Conservation (phyloP, 2,113 vertebrate genomes). For the Macrotis lagotis region DNA sequence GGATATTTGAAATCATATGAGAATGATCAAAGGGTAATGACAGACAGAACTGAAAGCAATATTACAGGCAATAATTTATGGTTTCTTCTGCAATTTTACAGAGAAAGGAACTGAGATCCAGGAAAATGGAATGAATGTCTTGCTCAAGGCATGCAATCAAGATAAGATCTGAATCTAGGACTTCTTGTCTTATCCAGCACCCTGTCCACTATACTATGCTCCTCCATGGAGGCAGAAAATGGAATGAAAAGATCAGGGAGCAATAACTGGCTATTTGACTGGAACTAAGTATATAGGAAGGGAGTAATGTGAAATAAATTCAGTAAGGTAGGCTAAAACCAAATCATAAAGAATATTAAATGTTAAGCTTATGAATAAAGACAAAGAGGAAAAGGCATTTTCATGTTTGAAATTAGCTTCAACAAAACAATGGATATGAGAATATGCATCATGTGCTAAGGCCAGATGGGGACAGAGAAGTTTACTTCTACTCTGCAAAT, state of each 20-base stretch:
- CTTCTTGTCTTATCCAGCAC: neutral
- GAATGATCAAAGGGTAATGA: neutral
- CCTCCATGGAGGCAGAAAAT: neutral
- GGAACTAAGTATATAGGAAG: neutral
- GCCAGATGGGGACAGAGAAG: neutral
- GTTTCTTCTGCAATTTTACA: neutral
- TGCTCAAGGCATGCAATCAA: neutral
- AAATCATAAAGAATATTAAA: neutral
- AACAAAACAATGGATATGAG: neutral
- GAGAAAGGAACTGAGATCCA: neutral
- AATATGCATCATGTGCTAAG: neutral
- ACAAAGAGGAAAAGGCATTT: neutral
- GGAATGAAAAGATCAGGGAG: neutral
- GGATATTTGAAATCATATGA: neutral
- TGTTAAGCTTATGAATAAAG: neutral
- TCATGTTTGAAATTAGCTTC: neutral
- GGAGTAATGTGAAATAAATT: neutral
- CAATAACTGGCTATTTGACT: neutral
- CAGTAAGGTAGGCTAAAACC: neutral
- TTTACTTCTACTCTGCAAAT: neutral
- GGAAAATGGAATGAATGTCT: neutral
- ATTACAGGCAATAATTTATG: neutral
- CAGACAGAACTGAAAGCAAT: neutral
- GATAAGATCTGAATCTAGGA: neutral
- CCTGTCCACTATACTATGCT: neutral